Evolutionary conservation across 2,113 vertebrate species (phyloP).

Genomic region (Microcebus jonahi): DNA sequence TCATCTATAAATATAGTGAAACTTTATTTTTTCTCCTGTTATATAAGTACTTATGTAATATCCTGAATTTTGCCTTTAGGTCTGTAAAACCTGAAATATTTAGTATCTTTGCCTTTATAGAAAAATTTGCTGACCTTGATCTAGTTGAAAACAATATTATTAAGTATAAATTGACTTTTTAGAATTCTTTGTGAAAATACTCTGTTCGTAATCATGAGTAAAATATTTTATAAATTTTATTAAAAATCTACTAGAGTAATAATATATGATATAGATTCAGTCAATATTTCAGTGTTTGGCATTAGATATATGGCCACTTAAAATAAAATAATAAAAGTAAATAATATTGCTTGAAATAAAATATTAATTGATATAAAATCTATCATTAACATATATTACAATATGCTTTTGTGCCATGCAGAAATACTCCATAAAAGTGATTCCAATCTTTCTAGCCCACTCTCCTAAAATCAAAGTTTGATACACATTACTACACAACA

Average conservation of each 20-base stretch:
- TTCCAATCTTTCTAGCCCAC: background rate
- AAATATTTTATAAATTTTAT: background rate
- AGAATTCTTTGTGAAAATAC: background rate
- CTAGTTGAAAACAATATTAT: slow-evolving; percentile 10
- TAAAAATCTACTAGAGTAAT: background rate
- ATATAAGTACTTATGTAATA: background rate
- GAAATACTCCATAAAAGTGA: background rate
- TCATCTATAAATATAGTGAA: background rate
- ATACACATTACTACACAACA: background rate
- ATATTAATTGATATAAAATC: background rate
- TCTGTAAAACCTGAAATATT: background rate
- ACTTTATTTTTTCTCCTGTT: background rate
- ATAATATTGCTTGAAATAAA: background rate
- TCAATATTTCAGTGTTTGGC: background rate
- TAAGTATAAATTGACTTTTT: background rate
- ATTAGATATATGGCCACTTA: background rate
- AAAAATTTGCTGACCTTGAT: background rate
- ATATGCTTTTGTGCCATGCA: background rate
- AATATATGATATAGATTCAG: background rate
- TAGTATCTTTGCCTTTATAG: background rate
- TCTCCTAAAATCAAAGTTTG: background rate
- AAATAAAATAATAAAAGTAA: background rate
- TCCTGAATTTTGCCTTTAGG: background rate
- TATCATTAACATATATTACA: background rate
- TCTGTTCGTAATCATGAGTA: background rate